phyloP scores from a whole-genome alignment of 2,113 vertebrate species.

The Amphiprion percula region DNA sequence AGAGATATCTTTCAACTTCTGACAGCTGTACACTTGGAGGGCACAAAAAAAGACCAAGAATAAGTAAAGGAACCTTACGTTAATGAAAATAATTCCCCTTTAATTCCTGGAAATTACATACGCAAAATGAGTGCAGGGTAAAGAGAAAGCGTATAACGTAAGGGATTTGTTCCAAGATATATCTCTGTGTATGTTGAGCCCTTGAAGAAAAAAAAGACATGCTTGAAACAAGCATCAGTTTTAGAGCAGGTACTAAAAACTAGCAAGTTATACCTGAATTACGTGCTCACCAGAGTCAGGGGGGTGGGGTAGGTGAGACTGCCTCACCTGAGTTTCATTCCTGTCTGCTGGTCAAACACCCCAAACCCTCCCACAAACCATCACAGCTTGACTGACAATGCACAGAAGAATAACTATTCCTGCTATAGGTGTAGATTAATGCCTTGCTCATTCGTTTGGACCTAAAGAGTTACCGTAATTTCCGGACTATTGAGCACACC shows the following conservation, averaged over 20 bases:
- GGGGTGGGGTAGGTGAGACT: not conserved
- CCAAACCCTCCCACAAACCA: slow-evolving; percentile 6
- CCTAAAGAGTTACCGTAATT: not conserved
- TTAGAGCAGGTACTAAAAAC: not conserved
- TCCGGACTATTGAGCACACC: too few species aligned
- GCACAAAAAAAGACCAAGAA: not conserved
- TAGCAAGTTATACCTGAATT: slow-evolving; percentile 42
- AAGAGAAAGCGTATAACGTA: not conserved
- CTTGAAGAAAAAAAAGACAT: too few species aligned
- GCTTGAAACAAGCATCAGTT: not conserved
- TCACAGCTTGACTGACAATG: slow-evolving; percentile 1
- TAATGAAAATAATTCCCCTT: slow-evolving; percentile 3
- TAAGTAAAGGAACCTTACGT: not conserved
- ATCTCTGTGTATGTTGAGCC: not conserved
- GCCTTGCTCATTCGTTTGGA: not conserved
- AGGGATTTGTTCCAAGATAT: not conserved
- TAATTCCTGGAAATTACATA: not conserved
- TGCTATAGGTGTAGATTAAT: not conserved
- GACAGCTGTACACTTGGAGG: not conserved
- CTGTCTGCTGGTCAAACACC: slow-evolving; percentile 13
- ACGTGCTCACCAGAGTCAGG: slow-evolving; percentile 1
- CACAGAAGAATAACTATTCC: not conserved
- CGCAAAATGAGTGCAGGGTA: not conserved
- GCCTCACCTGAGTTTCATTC: not conserved
- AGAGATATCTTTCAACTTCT: slow-evolving; percentile 8